Base-by-base conservation (phyloP, 1,140 invertebrate genomes). In the Euura saliciscinereae region DNA sequence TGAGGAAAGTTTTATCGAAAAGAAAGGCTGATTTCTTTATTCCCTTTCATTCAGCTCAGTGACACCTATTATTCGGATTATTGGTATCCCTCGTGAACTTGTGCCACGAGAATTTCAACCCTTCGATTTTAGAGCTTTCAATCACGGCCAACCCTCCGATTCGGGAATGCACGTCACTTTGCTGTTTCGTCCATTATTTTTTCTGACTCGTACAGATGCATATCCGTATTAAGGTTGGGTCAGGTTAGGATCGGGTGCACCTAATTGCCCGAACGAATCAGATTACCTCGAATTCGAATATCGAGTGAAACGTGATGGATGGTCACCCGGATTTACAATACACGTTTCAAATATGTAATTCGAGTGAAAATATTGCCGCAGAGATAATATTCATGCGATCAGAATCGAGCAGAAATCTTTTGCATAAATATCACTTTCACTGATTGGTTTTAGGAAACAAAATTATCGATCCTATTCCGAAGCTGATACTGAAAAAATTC, bases 231-330 rank as follows among this genome's bases (percentile, higher is more conserved):
- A 28, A 28, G 28, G 28, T 28, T 28, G 28, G 28, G 28, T 28
- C 28, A 59, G 51, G 51, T 59, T 59, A 59, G 51, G 51, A 59
- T 59, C 51, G 51, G 51, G 8, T 59, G 51, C 51, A n/a, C 51
- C 51, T 59, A 59, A 59, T 59, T 59, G 51, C 51, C 13, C 51
- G 51, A 8, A 59, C 51, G 51, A 59, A 59, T 59, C 13, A 8
- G 13, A 59, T 59, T 59, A 59, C 8, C 51, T 6, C 51, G 13
- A 59, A 59, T 59, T n/a, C 8, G 51, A 59, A 59, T 59, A 59
- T 59, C 51, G 51, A 59, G 51, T 59, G 51, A 59, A 59, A 59
- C 51, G 51, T 59, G 51, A 59, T 59, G 51, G 51, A 59, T 59
- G 51, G 51, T 59, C 13, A 8, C 51, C 51, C 51, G 51, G 13